Base-by-base conservation (phyloP, 2,113 vertebrate genomes). In the Chiloscyllium plagiosum region DNA sequence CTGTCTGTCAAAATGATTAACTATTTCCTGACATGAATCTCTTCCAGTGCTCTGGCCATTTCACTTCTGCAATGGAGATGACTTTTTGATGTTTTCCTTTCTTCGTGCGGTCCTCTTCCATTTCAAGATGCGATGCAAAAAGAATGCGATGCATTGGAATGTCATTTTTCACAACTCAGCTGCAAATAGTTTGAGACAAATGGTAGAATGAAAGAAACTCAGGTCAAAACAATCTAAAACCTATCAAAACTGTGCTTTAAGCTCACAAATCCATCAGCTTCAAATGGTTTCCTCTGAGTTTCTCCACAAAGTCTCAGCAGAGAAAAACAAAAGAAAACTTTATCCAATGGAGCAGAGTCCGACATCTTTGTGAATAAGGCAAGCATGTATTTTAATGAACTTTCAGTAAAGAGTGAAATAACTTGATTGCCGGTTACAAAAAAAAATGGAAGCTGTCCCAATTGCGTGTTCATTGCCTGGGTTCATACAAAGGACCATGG, bases 1-100 rank as follows among this genome's bases (percentile, higher is more conserved):
- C 96, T 96, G 96, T 97, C 96, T 97, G 96, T 97, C 97, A 96
- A 0, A 17, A 96, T 97, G 97, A 97, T 97, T 97, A 97, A 97
- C 97, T 90, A 29, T 33, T 61, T 33, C 56, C 87, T 90, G 52
- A 90, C 87, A 33, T 90, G 87, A 56, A 90, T 90, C 87, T 90
- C 29, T 90, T 90, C 61, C 87, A 61, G 29, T n/a, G 3, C 52
- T 90, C 29, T 61, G 33, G 52, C 26, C 61, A 90, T 90, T 90
- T 90, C 29, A 90, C 87, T 61, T 90, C 50, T 29, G 61, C 13
- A 61, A 90, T 61, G 87, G 87, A 33, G 47, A 61, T 61, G 87
- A 56, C 15, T 90, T 90, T 61, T 52, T 52, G 61, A 33, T 90
- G 87, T 61, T 17, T 29, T 33, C 72, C 33, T 90, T 90, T 61